Percentiles rank a stretch among this genome's conserved stretches.
phyloP scores from a whole-genome alignment of 2,797 vertebrate genomes.

The Onychomys arenicola region DNA sequence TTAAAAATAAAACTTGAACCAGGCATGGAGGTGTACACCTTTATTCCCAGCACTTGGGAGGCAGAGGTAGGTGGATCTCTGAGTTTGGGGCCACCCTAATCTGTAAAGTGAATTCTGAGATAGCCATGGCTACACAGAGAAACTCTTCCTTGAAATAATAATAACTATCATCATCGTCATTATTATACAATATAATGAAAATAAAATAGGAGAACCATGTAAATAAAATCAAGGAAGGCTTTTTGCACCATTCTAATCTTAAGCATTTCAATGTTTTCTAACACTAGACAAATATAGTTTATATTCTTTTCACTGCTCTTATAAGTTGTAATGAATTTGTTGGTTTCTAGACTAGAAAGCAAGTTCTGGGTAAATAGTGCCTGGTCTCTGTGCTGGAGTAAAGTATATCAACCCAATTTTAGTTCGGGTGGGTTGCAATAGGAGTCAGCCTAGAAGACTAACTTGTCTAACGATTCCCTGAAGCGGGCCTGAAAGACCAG shows the following conservation, averaged over 20 bases:
- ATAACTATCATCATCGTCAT: neutral
- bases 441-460: neutral
- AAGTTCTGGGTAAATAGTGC: neutral
- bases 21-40: neutral
- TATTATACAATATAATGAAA: neutral
- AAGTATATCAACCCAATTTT: neutral
- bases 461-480: neutral
- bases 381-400: neutral
- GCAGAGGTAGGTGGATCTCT: neutral
- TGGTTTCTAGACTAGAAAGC: slow-evolving; percentile 6
- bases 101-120: neutral
- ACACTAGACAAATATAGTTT: neutral
- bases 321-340: neutral
- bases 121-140: neutral
- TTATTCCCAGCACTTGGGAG: neutral
- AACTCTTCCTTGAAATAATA: neutral
- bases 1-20: neutral
- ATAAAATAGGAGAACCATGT: slow-evolving; percentile 44
- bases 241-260: slow-evolving; percentile 39
- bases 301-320: neutral
- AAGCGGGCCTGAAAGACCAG: neutral
- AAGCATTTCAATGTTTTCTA: slow-evolving; percentile 46
- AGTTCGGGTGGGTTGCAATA: neutral
- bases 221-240: slow-evolving; percentile 60
- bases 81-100: neutral